Base-by-base conservation (phyloP, 2,113 vertebrate species). In the Brienomyrus brachyistius region DNA sequence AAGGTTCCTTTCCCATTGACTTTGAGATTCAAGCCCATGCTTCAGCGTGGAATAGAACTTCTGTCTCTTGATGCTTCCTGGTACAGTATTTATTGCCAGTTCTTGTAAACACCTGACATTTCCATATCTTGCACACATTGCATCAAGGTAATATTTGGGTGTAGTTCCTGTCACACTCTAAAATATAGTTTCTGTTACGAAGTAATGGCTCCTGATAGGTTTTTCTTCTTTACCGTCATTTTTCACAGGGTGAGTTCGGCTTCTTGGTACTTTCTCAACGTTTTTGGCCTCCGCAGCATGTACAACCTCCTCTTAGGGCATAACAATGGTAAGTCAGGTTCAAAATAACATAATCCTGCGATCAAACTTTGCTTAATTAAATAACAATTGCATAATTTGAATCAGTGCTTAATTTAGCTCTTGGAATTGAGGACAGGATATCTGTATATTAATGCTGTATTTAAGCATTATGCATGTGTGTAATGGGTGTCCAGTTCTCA, bases 1-100 rank as follows among this genome's bases (percentile, higher is more conserved):
- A 96, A 97, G 92, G 96, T 96, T 13, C 94, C 96, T 0, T 97
- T 96, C 86, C 96, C 95, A 1, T 90, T 96, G 90, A 96, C 97
- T 0, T 93, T 97, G 90, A 94, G 97, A 91, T 97, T 96, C 92
- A 97, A 97, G 90, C 97, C 97, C 3, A 97, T 97, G 97, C 91
- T 97, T 31, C 97, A 97, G 93, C 90, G 97, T 86, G 97, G 97
- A 1, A 96, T 97, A 23, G 96, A 97, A 88, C 94, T 97, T 91
- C 92, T 95, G 87, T 96, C 96, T 0, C 95, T 97, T 77, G 97
- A 97, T 0, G 95, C 95, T 2, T 97, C 96, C 21, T 97, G 97
- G 97, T 97, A 94, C 74, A 80, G 74, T 80, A 80, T 80, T 19
- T 77, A 35, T 77, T 35, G 31, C 17, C 1, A 43, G 17, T 80